Base-by-base conservation (phyloP, 2,113 vertebrate genomes). In the Elgaria multicarinata region DNA sequence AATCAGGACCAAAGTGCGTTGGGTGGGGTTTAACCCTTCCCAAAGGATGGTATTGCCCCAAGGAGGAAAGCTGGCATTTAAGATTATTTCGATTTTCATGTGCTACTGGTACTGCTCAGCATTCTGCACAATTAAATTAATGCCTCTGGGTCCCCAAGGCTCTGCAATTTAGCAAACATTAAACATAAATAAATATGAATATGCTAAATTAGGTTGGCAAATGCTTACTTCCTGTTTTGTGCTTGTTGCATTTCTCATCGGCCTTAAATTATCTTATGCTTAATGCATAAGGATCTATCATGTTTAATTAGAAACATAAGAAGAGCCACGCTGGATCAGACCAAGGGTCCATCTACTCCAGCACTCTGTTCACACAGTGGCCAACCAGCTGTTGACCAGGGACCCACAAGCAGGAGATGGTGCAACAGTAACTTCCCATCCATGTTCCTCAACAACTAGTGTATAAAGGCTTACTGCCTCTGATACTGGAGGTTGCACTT, bases 161-260 rank as follows among this genome's bases (percentile, higher is more conserved):
- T 44, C 33, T 86, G n/a, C 69, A 55, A 44, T 74, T 85, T 39
- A 74, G 46, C n/a, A 85, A 72, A 72, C 20, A 71, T 85, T 53
- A 75, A 75, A 75, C 26, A 76, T 44, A 76, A 67, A 71, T n/a
- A 84, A 64, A 77, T 76, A 44, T 76, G 72, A 85, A 36, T 28
- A 86, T 64, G 50, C 84, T 75, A 33, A 74, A 86, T 75, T 86
- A 85, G n/a, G 22, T 55, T 74, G 69, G 33, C 69, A 58, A 85
- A 55, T 42, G 22, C 24, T 53, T n/a, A 24, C 42, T 69, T 74
- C 22, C 4, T 78, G 3, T 33, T 86, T 62, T 44, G n/a, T 42
- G 72, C 26, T 50, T 42, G 2, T 62, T 75, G 69, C 46, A 42
- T 86, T 77, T 87, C 71, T 64, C 72, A 42, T 64, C 28, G 33